Base-by-base conservation (phyloP, 2,113 vertebrate genomes). In the Carlito syrichta region DNA sequence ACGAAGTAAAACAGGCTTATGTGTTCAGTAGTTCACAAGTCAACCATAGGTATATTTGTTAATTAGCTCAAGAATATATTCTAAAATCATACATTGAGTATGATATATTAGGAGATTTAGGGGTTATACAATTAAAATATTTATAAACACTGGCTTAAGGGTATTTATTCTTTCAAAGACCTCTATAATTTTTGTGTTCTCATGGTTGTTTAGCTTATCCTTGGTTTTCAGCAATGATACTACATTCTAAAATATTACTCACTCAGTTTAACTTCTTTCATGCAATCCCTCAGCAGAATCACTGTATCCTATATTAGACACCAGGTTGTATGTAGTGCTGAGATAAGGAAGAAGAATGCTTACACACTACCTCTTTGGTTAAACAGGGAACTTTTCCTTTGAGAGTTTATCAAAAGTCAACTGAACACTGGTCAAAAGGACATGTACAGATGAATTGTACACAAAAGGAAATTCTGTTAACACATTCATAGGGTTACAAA, bases 271-370 rank as follows among this genome's bases (percentile, higher is more conserved):
- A 45, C 58, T n/a, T 45, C 30, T 43, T 52, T n/a, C 3, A n/a
- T 50, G 23, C 2, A n/a, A n/a, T n/a, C n/a, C n/a, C n/a, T n/a
- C n/a, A 25, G 25, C 58, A 52, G n/a, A 7, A 40, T 22, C 50
- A 2, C 3, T 35, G 32, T 16, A 10, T 32, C 23, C 38, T 16
- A 8, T 23, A 5, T 38, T 13, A 69, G 20, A 14, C 4, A 5
- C 5, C 20, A 38, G 10, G 23, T 4, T 38, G 30, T n/a, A n/a
- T n/a, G n/a, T 8, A 19, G 32, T 38, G 7, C 50, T 20, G 5
- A 66, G 14, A 22, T 25, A 7, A 0, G 0, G 6, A 48, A 45
- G 0, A 1, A 22, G 63, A 50, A 35, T 48, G 19, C 22, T 35
- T 14, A 40, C 14, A 19, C 3, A 5, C 43, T 3, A 43, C 1